phyloP scores from a whole-genome alignment of 2,113 vertebrate species.

The Eudyptes chrysolophus region DNA sequence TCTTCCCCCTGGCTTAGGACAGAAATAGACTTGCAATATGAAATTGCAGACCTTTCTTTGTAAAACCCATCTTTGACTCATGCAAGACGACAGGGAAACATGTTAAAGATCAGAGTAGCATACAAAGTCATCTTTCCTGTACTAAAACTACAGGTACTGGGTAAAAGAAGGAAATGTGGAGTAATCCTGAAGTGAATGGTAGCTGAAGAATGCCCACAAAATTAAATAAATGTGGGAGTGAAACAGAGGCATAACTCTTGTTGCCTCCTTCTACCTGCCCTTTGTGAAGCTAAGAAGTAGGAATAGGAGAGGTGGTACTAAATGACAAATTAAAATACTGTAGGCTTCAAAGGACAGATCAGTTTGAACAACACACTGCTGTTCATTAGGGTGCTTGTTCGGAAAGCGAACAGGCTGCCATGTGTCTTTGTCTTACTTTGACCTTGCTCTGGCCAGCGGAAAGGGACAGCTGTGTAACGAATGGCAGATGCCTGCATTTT shows the following conservation, averaged over 20 bases:
- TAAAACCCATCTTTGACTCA: not conserved
- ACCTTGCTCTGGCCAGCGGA: not conserved
- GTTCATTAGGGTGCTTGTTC: not conserved
- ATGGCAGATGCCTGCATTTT: not conserved
- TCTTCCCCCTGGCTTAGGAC: not conserved
- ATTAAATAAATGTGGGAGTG: not conserved
- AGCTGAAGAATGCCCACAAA: not conserved
- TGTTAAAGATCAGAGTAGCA: not conserved
- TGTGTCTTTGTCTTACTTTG: not conserved
- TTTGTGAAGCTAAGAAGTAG: not conserved
- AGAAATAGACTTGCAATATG: not conserved
- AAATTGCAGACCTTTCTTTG: not conserved
- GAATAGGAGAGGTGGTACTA: not conserved
- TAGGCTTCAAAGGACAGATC: not conserved
- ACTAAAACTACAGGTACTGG: not conserved
- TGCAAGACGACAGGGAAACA: not conserved
- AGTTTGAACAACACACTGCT: not conserved
- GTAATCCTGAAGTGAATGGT: not conserved
- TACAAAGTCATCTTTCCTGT: not conserved
- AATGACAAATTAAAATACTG: not conserved
- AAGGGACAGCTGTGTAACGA: not conserved
- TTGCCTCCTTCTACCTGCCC: not conserved
- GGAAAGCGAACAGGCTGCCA: not conserved
- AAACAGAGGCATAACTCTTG: not conserved
- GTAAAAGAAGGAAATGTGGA: not conserved